phyloP scores from a whole-genome alignment of 2,797 vertebrate genomes.

The Phrynocephalus guinanensis region DNA sequence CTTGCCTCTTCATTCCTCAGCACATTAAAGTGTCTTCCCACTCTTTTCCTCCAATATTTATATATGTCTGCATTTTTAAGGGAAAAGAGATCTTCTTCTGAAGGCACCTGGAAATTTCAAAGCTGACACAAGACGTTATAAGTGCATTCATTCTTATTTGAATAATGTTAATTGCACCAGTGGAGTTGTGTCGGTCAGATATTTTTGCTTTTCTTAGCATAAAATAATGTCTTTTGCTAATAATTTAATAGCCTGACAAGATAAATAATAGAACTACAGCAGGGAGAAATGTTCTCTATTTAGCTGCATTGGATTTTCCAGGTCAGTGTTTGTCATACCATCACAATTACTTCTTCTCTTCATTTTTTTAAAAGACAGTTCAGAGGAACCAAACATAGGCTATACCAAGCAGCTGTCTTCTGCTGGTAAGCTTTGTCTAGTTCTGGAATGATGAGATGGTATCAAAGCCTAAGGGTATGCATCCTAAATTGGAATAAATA shows the following conservation, averaged over 20 bases:
- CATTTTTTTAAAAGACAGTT: neutral
- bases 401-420: neutral
- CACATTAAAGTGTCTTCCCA: neutral
- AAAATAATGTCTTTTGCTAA: slow-evolving; percentile 8
- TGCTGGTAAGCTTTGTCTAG: neutral
- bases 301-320: slow-evolving; percentile 1
- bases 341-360: neutral
- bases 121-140: neutral
- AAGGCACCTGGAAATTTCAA: neutral
- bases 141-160: neutral
- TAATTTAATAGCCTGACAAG: slow-evolving; percentile 21
- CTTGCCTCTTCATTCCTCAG: neutral
- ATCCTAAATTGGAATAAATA: neutral
- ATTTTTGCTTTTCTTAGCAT: slow-evolving; percentile 22
- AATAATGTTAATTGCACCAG: slow-evolving; percentile 10
- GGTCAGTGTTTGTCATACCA: neutral
- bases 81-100: neutral
- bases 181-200: slow-evolving; percentile 1
- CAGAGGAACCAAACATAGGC: neutral
- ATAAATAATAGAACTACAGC: slow-evolving; percentile 1
- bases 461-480: neutral
- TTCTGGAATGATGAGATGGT: neutral
- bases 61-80: neutral
- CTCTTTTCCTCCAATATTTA: neutral
- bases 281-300: neutral